These are phyloP conservation scores for Atta colombica DNA, from an alignment of 1,140 invertebrate genomes.

Conservation along the genomic window DNA sequence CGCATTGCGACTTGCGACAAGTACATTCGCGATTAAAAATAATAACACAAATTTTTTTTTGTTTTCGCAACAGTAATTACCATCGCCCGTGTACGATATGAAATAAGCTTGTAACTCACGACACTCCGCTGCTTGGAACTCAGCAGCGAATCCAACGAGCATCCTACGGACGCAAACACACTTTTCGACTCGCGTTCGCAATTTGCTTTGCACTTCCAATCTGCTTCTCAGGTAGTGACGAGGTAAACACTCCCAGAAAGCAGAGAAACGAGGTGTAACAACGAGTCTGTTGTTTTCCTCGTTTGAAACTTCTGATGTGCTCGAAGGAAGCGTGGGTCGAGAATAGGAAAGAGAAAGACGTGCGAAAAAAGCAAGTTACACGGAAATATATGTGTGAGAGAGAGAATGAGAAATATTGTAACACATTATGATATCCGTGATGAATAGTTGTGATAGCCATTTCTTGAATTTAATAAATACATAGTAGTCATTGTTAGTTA, in stretches of 20 bases:
- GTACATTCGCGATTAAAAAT: slow-evolving; percentile 3
- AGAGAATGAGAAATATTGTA: neutral
- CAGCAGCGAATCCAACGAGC: slow-evolving; percentile 18
- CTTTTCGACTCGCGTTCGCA: slow-evolving; percentile 61
- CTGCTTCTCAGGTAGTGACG: slow-evolving; percentile 65
- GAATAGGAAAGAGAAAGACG: neutral
- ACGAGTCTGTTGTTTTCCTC: slow-evolving; percentile 72
- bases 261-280: slow-evolving; percentile 70
- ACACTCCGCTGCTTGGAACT: slow-evolving; percentile 8
- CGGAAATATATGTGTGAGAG: neutral
- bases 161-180: slow-evolving; percentile 40
- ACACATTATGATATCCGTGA: neutral
- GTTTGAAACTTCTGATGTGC: slow-evolving; percentile 11
- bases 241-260: slow-evolving; percentile 68
- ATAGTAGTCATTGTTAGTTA: slow-evolving; percentile 34
- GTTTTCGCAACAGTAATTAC: slow-evolving; percentile 22
- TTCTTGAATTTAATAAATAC: slow-evolving; percentile 40
- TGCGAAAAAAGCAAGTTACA: slow-evolving; percentile 6
- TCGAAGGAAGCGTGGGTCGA: neutral
- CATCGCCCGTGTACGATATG: slow-evolving; percentile 20
- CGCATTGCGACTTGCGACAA: neutral
- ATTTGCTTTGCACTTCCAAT: slow-evolving; percentile 68
- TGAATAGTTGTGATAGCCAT: neutral
- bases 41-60: neutral
- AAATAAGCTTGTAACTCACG: slow-evolving; percentile 39